Evolutionary conservation across 1,140 invertebrate genomes (phyloP), one percentile per base, ranked within the genome.

Genomic region (Ostrea edulis): DNA sequence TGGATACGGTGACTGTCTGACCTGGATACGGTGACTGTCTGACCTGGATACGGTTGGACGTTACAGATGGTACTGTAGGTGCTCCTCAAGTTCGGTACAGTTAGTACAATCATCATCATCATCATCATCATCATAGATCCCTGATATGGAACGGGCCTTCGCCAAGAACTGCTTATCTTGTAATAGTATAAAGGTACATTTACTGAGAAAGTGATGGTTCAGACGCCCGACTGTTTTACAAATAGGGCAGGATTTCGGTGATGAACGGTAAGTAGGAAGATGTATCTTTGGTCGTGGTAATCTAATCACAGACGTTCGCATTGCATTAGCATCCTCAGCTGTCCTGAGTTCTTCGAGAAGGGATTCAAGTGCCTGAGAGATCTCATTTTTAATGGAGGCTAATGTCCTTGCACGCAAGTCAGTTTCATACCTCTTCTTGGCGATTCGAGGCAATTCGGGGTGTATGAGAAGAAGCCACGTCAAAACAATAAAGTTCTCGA

Each of bases 311-410:
- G 54, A 71, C 2, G 86, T 17, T 82, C 55, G 58, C 85, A 87
- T 83, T 14, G 29, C 65, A 51, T 87, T 87, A 14, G 86, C 77
- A 51, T 87, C 77, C 12, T 87, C 71, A 9, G 25, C 7, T 3
- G 53, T 20, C 7, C 25, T 51, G 2, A 87, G n/a, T 58, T 91
- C 90, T 14, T 91, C 87, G 14, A 91, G 86, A 8, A 90, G 29
- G 7, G 87, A 90, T 0, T 71, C 44, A 17, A 91, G 25, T 0
- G 91, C 90, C 8, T 83, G 90, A 11, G 90, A 90, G 12, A 29
- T 90, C 83, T 91, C 85, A 1, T 90, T 88, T 86, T 91, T 91
- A 12, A 90, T 87, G 9, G 87, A 83, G 1, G 89, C 85, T 7
- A 91, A 86, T 14, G 87, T 90, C 5, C 86, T 52, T 9, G 86